Percentiles rank a stretch among this genome's conserved stretches.
Evolutionary conservation across 2,888 invertebrate species (phyloP).

Genomic region (Drosophila mulleri): DNA sequence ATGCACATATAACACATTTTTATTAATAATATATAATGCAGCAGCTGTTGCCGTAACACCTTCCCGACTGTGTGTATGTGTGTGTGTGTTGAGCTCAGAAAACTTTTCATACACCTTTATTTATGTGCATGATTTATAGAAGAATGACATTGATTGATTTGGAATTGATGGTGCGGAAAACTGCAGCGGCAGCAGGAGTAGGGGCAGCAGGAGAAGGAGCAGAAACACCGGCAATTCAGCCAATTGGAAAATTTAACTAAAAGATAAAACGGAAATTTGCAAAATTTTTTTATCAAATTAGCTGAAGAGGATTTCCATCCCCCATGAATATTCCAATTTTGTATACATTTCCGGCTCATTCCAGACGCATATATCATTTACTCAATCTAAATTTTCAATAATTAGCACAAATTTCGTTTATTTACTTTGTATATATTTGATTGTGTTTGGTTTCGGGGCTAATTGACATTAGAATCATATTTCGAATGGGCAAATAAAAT

Average conservation of each 20-base stretch:
- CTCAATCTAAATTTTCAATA: not conserved
- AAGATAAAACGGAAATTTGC: conserved; percentile 16
- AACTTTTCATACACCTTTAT: conserved; percentile 63
- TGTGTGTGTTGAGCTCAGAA: conserved; percentile 18
- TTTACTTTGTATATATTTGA: conserved; percentile 15
- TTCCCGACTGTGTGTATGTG: not conserved
- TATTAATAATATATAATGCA: conserved; percentile 75
- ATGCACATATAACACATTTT: conserved; percentile 39
- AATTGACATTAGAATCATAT: conserved; percentile 19
- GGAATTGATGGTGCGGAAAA: conserved; percentile 75
- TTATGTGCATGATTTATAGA: conserved; percentile 77
- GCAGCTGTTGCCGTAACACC: conserved; percentile 59
- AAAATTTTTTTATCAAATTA: conserved; percentile 12
- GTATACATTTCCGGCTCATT: not conserved
- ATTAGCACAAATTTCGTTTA: conserved; percentile 7
- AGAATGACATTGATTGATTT: conserved; percentile 76
- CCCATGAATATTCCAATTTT: not conserved
- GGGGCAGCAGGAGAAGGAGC: conserved; percentile 7
- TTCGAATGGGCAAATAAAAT: conserved; percentile 7
- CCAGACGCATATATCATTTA: not conserved
- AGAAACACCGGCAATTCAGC: conserved; percentile 13
- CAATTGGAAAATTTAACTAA: conserved; percentile 33
- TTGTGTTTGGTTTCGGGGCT: conserved; percentile 6
- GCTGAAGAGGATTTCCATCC: not conserved
- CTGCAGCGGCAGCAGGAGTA: conserved; percentile 38